phyloP scores from a whole-genome alignment of 2,797 vertebrate species.

The Allochrocebus solatus region DNA sequence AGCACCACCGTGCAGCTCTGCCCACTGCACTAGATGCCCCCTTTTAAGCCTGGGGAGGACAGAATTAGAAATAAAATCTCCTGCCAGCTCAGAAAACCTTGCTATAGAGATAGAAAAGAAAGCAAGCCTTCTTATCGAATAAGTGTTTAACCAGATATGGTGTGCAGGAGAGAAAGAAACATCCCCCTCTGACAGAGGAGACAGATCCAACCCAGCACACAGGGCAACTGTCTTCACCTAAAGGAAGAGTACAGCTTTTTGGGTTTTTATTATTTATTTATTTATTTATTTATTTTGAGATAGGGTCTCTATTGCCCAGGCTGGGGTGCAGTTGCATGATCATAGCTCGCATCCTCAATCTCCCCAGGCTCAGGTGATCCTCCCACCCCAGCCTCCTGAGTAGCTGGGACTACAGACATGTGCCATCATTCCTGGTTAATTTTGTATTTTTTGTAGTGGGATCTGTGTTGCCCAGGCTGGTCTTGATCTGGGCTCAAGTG shows the following conservation, averaged over 20 bases:
- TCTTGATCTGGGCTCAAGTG: background rate
- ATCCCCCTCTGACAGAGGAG: background rate
- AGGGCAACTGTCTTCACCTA: background rate
- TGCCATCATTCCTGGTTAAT: background rate
- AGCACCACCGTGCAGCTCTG: background rate
- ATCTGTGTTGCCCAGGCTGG: background rate
- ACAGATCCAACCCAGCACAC: background rate
- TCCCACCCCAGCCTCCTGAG: no score
- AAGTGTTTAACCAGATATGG: background rate
- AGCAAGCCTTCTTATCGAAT: background rate
- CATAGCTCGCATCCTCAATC: background rate
- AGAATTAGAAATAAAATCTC: background rate
- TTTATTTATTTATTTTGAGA: background rate
- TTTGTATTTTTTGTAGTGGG: background rate
- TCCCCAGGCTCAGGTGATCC: background rate
- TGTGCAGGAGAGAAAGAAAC: background rate
- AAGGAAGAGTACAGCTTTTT: background rate
- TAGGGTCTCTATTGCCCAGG: background rate
- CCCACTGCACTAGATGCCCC: background rate
- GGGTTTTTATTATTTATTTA: background rate
- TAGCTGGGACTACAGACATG: background rate
- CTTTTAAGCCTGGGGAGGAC: background rate
- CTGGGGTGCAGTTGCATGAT: background rate
- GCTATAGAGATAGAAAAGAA: background rate
- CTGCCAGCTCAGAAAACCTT: background rate